Base-by-base conservation (phyloP, 2,113 vertebrate genomes). In the Xyliphius kryptos region DNA sequence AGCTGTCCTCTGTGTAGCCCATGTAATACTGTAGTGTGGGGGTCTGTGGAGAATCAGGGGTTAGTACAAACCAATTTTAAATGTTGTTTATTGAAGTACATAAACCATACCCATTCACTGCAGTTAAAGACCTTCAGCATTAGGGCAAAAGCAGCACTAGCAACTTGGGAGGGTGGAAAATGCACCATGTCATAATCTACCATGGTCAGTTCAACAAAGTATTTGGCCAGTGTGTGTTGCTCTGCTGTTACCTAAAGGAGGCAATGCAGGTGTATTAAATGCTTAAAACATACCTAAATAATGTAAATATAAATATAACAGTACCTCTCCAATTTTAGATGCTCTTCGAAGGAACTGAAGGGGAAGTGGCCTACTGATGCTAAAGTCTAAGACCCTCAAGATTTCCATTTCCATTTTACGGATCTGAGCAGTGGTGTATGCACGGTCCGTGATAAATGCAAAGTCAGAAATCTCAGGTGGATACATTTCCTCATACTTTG, bases 141-240 rank as follows among this genome's bases (percentile, higher is more conserved):
- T 2, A 95, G 81, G 20, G 87, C 90, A 61, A 87, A 85, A 19
- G 92, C 87, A 56, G 88, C 89, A 1, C 88, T 85, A 2, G 91
- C 91, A 48, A 82, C 77, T 47, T 83, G 81, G 14, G 92, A 94
- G 40, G 93, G 90, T 40, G 81, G 80, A 48, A 89, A 82, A 59
- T 91, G 89, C 60, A 87, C 85, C 89, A 91, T 93, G 0, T 93
- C 86, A 0, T 92, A 96, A 75, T 94, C 90, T 0, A 91, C 16
- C 82, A 91, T 86, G 9, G 85, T 87, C 9, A 95, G 75, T 72
- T 97, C 91, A 74, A 92, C 87, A 37, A 97, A 75, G 66, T 94
- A 93, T 62, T 90, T 92, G 0, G 90, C 87, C 66, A 96, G 66
- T 1, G 84, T 76, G 52, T 91, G 85, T 6, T 91, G 85, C 44